Conservation (phyloP, 1,140 invertebrate species). For the Diorhabda carinulata region DNA sequence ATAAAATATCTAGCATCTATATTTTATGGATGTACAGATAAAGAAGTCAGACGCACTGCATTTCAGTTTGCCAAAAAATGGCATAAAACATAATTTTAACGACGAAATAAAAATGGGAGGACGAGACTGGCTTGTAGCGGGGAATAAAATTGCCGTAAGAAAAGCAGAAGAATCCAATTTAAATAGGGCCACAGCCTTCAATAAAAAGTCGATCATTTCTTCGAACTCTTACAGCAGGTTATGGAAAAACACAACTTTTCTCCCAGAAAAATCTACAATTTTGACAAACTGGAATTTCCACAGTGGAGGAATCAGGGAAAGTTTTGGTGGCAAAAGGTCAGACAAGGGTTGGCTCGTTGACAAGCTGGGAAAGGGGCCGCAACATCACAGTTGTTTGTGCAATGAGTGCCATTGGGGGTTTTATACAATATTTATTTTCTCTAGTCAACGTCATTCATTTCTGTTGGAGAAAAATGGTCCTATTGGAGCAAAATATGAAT, state of each 20-base stretch:
- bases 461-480: constrained; percentile 38
- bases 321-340: constrained; percentile 45
- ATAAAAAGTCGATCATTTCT: constrained; percentile 24
- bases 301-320: constrained; percentile 47
- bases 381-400: constrained; percentile 28
- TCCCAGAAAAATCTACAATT: constrained; percentile 46
- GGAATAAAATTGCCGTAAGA: no score
- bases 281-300: constrained; percentile 49
- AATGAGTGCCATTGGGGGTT: constrained; percentile 41
- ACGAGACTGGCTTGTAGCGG: not conserved
- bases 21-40: constrained; percentile 5
- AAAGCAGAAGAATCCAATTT: constrained; percentile 27
- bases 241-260: constrained; percentile 44
- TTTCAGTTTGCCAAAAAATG: constrained; percentile 14
- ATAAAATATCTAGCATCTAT: no score
- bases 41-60: constrained; percentile 4
- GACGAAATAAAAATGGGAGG: constrained; percentile 4
- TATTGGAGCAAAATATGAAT: constrained; percentile 41
- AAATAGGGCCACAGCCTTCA: constrained; percentile 25
- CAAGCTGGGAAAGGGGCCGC: constrained; percentile 14
- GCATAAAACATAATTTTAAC: constrained; percentile 10
- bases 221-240: constrained; percentile 39
- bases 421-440: constrained; percentile 47
- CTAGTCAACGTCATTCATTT: constrained; percentile 10
- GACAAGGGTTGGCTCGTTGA: constrained; percentile 47